These are phyloP conservation scores for Tenthredo livida DNA, from an alignment of 2,888 invertebrate species.

Conservation along the genomic window DNA sequence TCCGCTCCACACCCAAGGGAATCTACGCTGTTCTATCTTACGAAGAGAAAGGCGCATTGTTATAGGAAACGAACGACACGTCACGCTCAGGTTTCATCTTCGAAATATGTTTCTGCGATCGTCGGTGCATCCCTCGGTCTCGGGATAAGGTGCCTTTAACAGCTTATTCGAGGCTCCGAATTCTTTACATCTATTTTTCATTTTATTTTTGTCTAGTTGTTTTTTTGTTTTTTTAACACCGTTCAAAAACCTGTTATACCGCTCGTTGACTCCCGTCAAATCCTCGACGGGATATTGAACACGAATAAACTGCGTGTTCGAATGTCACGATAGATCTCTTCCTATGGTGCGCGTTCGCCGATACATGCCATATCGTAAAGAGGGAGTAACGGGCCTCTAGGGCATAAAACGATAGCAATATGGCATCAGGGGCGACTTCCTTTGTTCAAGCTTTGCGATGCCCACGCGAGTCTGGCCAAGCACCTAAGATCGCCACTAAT, in stretches of 20 bases:
- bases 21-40: conserved; percentile 58
- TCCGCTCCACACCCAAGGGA: neutral
- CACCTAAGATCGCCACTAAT: conserved; percentile 31
- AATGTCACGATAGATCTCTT: conserved; percentile 25
- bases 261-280: neutral
- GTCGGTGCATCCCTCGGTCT: conserved; percentile 21
- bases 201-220: neutral
- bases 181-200: neutral
- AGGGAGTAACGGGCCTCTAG: conserved; percentile 39
- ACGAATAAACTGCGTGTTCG: conserved; percentile 26
- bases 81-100: conserved; percentile 4
- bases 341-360: neutral
- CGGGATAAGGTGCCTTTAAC: neutral
- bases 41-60: conserved; percentile 61
- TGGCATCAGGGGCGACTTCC: conserved; percentile 48
- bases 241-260: conserved; percentile 4
- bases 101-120: conserved; percentile 11
- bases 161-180: neutral
- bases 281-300: neutral
- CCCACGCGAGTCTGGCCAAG: conserved; percentile 6
- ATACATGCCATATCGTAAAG: conserved; percentile 22
- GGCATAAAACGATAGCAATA: conserved; percentile 44
- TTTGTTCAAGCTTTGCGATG: conserved; percentile 34
- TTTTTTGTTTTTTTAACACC: neutral
- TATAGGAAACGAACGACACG: conserved; percentile 47